Base-by-base conservation (phyloP, 1,140 invertebrate genomes). In the Sycophila sp. region DNA sequence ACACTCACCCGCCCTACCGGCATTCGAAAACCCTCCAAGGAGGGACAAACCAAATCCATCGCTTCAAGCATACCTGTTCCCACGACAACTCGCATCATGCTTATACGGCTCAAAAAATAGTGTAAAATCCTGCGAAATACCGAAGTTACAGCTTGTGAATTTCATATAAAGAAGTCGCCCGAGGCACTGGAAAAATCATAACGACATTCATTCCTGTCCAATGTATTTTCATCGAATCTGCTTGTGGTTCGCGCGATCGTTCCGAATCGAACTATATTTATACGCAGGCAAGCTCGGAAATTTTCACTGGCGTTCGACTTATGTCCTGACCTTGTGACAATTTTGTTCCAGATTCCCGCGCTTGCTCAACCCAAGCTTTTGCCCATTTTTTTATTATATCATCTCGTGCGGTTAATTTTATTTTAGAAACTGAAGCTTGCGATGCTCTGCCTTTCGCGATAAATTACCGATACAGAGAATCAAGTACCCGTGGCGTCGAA, bases 271-370 rank as follows among this genome's bases (percentile, higher is more conserved):
- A 47, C 10, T 59, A 60, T 60, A 51, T 60, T 36, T 32, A 34
- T 22, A 10, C 10, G 15, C 19, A 45, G 8, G 34, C 13, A 26
- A 8, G 15, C 2, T 2, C 19, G 30, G 62, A 51, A 59, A 59
- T 69, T 60, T 69, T 42, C 24, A 55, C 58, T 62, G 36, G 56
- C 42, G 32, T 69, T 59, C 56, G 30, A 22, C 36, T 67, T 42
- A 47, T 24, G 24, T 19, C 10, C 42, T 26, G 58, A 69, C 58
- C 58, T 69, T 53, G 66, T 42, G 45, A 53, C 32, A 13, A 28
- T 68, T 68, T n/a, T 28, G 19, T 38, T 51, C 56, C 55, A 60
- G 56, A 38, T 69, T 60, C 40, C n/a, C n/a, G n/a, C n/a, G n/a
- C n/a, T n/a, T n/a, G n/a, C n/a, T n/a, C n/a, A n/a, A n/a, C n/a